phyloP scores from a whole-genome alignment of 1,140 invertebrate genomes.

The Temnothorax longispinosus region DNA sequence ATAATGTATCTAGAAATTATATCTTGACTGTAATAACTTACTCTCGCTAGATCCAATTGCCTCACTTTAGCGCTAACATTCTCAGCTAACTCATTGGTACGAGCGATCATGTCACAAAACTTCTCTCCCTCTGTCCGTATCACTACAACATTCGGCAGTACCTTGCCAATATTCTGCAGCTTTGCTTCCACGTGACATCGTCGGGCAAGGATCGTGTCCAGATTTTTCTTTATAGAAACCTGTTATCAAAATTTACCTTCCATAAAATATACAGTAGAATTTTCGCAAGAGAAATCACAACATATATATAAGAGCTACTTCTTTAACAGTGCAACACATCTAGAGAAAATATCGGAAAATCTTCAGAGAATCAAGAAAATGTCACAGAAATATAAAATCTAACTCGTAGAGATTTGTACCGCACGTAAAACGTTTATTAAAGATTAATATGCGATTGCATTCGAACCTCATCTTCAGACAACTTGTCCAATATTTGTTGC shows the following conservation, averaged over 20 bases:
- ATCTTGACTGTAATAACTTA: slow-evolving; percentile 83
- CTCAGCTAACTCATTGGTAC: slow-evolving; percentile 95
- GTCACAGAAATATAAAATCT: neutral
- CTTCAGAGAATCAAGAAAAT: too few species aligned
- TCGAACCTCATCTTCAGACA: slow-evolving; percentile 79
- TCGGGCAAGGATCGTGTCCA: slow-evolving; percentile 88
- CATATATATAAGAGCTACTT: neutral
- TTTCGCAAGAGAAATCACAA: neutral
- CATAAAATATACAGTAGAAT: neutral
- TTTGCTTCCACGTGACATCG: slow-evolving; percentile 89
- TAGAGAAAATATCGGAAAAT: neutral
- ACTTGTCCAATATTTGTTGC: slow-evolving; percentile 72
- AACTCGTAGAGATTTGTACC: neutral
- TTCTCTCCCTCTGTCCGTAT: slow-evolving; percentile 91
- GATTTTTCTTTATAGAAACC: slow-evolving; percentile 87
- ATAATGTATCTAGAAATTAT: neutral
- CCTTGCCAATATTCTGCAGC: slow-evolving; percentile 88
- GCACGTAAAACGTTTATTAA: slow-evolving; percentile 17
- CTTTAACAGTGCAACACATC: neutral
- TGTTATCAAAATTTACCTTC: slow-evolving; percentile 78
- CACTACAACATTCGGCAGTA: slow-evolving; percentile 89
- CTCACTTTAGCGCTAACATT: slow-evolving; percentile 98
- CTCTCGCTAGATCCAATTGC: slow-evolving; percentile 96
- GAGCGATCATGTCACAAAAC: slow-evolving; percentile 93
- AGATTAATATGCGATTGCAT: slow-evolving; percentile 34